phyloP scores from a whole-genome alignment of 2,888 invertebrate species.

The Incurvaria masculella region DNA sequence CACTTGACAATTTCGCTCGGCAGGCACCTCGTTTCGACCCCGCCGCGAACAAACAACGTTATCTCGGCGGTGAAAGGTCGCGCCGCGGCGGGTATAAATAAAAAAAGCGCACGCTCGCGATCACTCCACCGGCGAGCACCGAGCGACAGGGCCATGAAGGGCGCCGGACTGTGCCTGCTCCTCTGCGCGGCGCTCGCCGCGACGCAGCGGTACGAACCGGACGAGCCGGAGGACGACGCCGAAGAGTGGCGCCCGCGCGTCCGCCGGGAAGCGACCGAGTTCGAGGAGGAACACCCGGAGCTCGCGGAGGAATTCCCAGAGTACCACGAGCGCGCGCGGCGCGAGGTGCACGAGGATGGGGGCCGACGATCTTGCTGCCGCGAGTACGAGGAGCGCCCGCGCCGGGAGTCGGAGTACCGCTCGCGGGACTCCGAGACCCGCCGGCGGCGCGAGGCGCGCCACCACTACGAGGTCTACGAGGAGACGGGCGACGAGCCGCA shows the following conservation, averaged over 20 bases:
- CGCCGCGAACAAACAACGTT: neutral
- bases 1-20: too few species aligned
- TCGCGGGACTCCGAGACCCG: conserved; percentile 23
- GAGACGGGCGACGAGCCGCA: conserved; percentile 25
- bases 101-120: conserved; percentile 31
- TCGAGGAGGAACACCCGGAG: conserved; percentile 22
- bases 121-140: neutral
- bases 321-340: conserved; percentile 9
- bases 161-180: conserved; percentile 19
- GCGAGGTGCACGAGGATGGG: conserved; percentile 18
- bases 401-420: too few species aligned
- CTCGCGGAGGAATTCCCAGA: conserved; percentile 22
- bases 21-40: too few species aligned
- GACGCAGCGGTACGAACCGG: conserved; percentile 8
- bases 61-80: conserved; percentile 31
- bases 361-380: conserved; percentile 5
- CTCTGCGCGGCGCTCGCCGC: conserved; percentile 21
- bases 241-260: too few species aligned
- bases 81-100: conserved; percentile 34
- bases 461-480: conserved; percentile 46
- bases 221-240: conserved; percentile 24
- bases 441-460: conserved; percentile 27
- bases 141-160: neutral
- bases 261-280: conserved; percentile 15
- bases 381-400: conserved; percentile 18